phyloP scores from a whole-genome alignment of 2,113 vertebrate species.

The Arizona elegans region DNA sequence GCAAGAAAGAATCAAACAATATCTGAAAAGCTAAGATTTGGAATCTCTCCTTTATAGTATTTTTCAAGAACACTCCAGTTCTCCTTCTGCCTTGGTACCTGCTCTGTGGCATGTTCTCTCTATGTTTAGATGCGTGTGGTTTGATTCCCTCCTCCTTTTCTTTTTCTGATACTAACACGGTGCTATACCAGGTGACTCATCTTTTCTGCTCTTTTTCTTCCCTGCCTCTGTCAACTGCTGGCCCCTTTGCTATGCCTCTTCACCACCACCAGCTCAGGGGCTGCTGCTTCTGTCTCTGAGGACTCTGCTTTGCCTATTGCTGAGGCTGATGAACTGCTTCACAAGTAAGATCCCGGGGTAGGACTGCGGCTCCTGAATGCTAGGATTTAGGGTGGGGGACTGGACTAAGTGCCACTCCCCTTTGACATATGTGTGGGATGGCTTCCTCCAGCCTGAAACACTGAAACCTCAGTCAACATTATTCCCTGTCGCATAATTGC shows the following conservation, averaged over 20 bases:
- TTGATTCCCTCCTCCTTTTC: not conserved
- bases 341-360: conserved; percentile 81
- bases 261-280: conserved; percentile 61
- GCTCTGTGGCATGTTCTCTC: not conserved
- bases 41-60: not conserved
- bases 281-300: conserved; percentile 71
- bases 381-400: not conserved
- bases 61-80: not conserved
- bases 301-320: conserved; percentile 84
- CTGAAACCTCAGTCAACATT: not conserved
- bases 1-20: not conserved
- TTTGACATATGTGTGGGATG: not conserved
- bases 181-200: conserved; percentile 11
- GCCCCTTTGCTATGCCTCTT: conserved; percentile 13
- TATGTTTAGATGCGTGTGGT: not conserved
- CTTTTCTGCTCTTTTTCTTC: conserved; percentile 26
- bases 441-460: not conserved
- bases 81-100: not conserved
- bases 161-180: conserved; percentile 33
- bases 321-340: conserved; percentile 88
- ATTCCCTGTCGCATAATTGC: not conserved
- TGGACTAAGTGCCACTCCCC: not conserved
- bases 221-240: conserved; percentile 7
- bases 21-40: no score
- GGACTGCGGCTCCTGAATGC: not conserved